Conservation (phyloP, 2,888 invertebrate genomes). For the Brachypterus glaber region DNA sequence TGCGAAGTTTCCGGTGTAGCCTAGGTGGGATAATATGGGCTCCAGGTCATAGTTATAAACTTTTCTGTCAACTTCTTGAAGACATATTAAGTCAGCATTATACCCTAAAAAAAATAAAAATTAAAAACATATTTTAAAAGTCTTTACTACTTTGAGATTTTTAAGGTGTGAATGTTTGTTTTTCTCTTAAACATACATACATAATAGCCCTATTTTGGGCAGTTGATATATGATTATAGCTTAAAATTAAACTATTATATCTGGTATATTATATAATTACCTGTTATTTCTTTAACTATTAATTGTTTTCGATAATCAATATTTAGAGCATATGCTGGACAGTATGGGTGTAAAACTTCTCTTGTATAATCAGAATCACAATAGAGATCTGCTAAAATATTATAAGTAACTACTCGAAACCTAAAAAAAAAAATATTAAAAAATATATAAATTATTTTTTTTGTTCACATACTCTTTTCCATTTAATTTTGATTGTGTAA, state of each 20-base stretch:
- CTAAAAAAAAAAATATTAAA: conserved; percentile 17
- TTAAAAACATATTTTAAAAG: too few species aligned
- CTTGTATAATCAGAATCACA: conserved; percentile 62
- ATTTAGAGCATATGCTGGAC: conserved; percentile 70
- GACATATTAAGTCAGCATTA: conserved; percentile 79
- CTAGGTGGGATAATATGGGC: conserved; percentile 48
- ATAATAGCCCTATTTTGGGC: too few species aligned
- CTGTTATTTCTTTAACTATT: conserved; percentile 71
- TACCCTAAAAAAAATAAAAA: too few species aligned
- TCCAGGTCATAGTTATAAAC: conserved; percentile 59
- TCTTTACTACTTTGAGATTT: too few species aligned
- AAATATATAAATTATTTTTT: conserved; percentile 6
- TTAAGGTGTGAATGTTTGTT: too few species aligned
- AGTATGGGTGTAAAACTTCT: conserved; percentile 66
- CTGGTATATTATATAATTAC: conserved; percentile 36
- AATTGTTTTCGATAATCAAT: conserved; percentile 84
- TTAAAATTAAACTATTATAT: neutral
- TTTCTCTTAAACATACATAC: too few species aligned
- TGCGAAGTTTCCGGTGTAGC: conserved; percentile 54
- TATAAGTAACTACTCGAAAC: conserved; percentile 75
- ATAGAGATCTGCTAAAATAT: conserved; percentile 85
- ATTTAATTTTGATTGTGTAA: conserved; percentile 51
- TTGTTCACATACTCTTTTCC: conserved; percentile 52
- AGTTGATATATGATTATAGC: too few species aligned
- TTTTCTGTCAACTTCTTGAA: conserved; percentile 87